phyloP scores from a whole-genome alignment of 1,140 invertebrate species.

The Hydropsyche tenuis region DNA sequence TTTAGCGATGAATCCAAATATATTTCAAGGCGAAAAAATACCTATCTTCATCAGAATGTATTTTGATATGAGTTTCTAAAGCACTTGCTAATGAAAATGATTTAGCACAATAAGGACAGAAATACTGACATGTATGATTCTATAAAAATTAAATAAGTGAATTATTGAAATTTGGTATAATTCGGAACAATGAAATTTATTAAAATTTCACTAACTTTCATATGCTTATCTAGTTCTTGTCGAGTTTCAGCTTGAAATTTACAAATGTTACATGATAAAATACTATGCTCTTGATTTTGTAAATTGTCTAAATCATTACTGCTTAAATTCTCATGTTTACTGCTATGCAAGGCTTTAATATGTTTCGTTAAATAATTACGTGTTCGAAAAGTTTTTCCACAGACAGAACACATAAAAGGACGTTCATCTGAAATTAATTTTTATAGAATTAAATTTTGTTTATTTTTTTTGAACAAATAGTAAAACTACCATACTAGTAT shows the following conservation, averaged over 20 bases:
- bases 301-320: background rate
- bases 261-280: constrained; percentile 32
- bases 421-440: constrained; percentile 63
- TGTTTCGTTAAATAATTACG: constrained; percentile 54
- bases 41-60: constrained; percentile 39
- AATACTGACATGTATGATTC: constrained; percentile 44
- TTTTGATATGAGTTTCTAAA: constrained; percentile 40
- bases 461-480: background rate
- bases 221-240: constrained; percentile 37
- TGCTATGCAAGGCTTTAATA: constrained; percentile 27
- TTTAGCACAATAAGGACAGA: constrained; percentile 41
- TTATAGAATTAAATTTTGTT: no score
- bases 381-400: constrained; percentile 59
- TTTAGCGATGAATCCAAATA: background rate
- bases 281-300: background rate
- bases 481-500: background rate
- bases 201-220: constrained; percentile 33
- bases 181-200: background rate
- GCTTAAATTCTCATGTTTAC: background rate
- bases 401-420: constrained; percentile 67
- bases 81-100: constrained; percentile 36
- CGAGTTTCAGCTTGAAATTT: constrained; percentile 20
- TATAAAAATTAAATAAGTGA: constrained; percentile 21
- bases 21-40: constrained; percentile 4
- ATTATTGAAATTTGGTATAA: background rate